Evolutionary conservation across 2,113 vertebrate genomes (phyloP).

Genomic region (Cardinalis cardinalis): DNA sequence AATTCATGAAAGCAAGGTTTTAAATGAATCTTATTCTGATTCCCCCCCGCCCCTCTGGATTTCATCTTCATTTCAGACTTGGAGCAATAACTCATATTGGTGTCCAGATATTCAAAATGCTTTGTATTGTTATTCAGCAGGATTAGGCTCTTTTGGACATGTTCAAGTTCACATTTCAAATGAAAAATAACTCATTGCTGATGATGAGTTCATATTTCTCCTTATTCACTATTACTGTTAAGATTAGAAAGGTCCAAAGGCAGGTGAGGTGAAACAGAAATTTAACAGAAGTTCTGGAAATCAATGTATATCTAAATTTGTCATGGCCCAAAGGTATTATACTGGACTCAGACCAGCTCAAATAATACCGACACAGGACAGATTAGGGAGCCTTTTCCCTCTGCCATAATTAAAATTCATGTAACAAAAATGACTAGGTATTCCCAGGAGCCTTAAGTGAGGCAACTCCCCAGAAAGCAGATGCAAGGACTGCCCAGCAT

Average conservation of each 20-base stretch:
- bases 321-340: not conserved
- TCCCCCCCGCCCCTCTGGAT: accelerated
- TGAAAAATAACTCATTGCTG: not conserved
- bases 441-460: not conserved
- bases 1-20: not conserved
- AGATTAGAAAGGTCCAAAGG: not conserved
- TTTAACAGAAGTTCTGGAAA: not conserved
- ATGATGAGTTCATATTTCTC: not conserved
- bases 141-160: not conserved
- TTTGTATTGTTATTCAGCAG: not conserved
- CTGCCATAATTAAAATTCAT: not conserved
- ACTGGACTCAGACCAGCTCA: not conserved
- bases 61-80: not conserved
- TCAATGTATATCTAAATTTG: not conserved
- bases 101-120: not conserved
- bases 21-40: not conserved
- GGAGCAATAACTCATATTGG: not conserved
- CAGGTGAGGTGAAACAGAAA: not conserved
- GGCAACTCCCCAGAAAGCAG: not conserved
- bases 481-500: not conserved
- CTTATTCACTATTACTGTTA: not conserved
- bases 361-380: not conserved
- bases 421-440: not conserved
- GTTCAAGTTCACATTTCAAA: not conserved
- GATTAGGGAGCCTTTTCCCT: not conserved